phyloP scores from a whole-genome alignment of 2,113 vertebrate genomes.

The Phrynosoma blainvillii region DNA sequence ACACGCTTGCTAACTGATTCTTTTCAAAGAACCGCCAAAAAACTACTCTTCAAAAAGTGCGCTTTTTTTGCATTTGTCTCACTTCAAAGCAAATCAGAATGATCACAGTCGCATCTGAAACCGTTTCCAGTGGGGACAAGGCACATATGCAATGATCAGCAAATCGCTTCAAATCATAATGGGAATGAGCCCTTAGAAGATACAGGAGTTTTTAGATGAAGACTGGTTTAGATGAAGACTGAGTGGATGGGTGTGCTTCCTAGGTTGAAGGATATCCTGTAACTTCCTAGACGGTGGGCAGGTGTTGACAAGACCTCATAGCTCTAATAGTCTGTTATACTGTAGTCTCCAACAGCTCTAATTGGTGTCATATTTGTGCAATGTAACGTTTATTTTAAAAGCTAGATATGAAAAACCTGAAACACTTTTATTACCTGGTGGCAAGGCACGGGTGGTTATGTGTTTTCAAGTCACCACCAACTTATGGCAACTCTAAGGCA shows the following conservation, averaged over 20 bases:
- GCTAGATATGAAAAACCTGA: not conserved
- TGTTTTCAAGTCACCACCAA: no score
- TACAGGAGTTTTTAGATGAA: not conserved
- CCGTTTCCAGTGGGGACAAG: no score
- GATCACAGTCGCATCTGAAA: no score
- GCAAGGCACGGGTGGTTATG: not conserved
- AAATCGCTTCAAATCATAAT: no score
- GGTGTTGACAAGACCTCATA: not conserved
- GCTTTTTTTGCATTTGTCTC: no score
- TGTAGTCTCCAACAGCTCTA: not conserved
- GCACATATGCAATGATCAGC: no score
- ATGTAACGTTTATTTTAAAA: not conserved
- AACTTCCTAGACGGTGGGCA: not conserved
- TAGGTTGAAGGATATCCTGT: not conserved
- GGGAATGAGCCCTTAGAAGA: not conserved
- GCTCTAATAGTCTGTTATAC: no score
- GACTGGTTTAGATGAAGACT: not conserved
- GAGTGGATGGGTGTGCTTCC: not conserved
- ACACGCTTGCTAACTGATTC: no score
- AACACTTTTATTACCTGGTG: not conserved
- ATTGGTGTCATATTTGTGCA: not conserved
- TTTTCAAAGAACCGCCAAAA: no score
- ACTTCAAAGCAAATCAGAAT: no score
- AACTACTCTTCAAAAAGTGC: no score
- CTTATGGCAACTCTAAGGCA: no score